Base-by-base conservation (phyloP, 2,888 invertebrate genomes). In the Branchellion lobata region DNA sequence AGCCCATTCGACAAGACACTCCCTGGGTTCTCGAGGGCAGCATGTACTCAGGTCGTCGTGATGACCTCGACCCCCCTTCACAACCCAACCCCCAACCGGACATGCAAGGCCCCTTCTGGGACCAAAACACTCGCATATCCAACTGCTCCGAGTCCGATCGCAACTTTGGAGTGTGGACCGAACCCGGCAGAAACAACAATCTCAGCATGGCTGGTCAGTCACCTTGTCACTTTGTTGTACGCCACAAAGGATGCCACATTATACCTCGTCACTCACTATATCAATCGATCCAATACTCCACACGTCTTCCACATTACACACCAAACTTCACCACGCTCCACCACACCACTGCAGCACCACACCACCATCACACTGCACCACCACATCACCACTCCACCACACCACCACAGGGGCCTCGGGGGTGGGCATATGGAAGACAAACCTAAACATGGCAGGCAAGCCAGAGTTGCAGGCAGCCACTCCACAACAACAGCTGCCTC, bases 1-100 rank as follows among this genome's bases (percentile, higher is more conserved):
- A 83, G 78, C 86, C 86, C 33, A 84, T 87, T 40, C 82, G 85
- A 36, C 87, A 87, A 82, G 86, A 86, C 80, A 85, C 85, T 29
- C 81, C 83, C 24, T 87, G 87, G 87, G 65, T 33, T 11, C 40
- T 78, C 3, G 72, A 61, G 31, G 78, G 77, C 0, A 77, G 77
- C 65, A 61, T 65, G 77, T 77, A 77, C 33, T 61, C 61, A 18
- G n/a, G 33, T 29, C 18, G 77, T 18, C 47, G 77, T 61, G 77
- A 77, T 29, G 77, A 77, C 14, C 2, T 34, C 21, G 77, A 77
- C 3, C 57, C 33, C n/a, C 34, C 29, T 29, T 57, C 8, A 24
- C 77, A 57, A 31, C 65, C 61, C 31, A 31, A 18, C 18, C 77
- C 47, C 21, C 77, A 77, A 36, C 77, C 77, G 14, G 77, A 77